A percentile compares a stretch with the other conserved stretches of the same genome.
phyloP scores from a whole-genome alignment of 2,888 invertebrate species.

The Arrhopalites spinosus region DNA sequence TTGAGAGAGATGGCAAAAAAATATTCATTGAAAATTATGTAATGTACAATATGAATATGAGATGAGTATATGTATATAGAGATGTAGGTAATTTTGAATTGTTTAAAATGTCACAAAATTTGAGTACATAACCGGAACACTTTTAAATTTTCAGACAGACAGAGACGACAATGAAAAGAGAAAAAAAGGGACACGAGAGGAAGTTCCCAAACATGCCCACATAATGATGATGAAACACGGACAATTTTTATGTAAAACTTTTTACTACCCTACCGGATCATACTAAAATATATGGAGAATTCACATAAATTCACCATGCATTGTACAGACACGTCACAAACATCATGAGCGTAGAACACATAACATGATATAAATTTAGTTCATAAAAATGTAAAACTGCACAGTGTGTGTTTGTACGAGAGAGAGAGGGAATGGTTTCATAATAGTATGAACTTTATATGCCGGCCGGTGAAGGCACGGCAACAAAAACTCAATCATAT shows the following conservation, averaged over 20 bases:
- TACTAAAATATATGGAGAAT: background rate
- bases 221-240: background rate
- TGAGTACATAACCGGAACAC: no score
- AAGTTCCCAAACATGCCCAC: background rate
- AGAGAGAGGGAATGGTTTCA: constrained; percentile 1
- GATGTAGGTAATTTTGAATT: no score
- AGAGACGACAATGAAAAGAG: background rate
- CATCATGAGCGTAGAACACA: background rate
- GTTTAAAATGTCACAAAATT: no score
- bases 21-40: no score
- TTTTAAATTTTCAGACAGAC: no score
- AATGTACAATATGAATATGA: no score
- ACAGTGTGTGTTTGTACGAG: background rate
- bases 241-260: background rate
- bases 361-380: background rate
- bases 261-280: background rate
- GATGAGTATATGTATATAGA: no score
- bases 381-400: background rate
- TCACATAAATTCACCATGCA: background rate
- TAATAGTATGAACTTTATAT: background rate
- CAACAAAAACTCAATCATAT: constrained; percentile 27
- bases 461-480: constrained; percentile 27
- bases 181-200: background rate
- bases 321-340: background rate
- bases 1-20: no score